Base-by-base conservation (phyloP, 2,113 vertebrate species). In the Paramormyrops kingsleyae region DNA sequence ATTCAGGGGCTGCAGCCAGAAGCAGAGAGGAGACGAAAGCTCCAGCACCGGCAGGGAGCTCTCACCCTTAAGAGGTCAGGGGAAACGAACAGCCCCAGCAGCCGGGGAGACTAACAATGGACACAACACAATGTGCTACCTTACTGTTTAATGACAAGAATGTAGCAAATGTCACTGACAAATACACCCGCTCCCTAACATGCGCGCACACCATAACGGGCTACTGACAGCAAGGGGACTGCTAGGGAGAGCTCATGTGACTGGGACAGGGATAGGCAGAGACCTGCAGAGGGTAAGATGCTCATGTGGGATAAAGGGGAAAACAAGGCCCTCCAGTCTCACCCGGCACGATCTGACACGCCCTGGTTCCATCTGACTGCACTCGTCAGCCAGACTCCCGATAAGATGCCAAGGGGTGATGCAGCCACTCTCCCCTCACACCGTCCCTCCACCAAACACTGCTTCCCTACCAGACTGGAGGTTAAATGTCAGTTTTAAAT, bases 321-420 rank as follows among this genome's bases (percentile, higher is more conserved):
- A 83, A 12, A 70, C 49, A 52, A 70, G 87, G 90, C 89, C 87
- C 80, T 70, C 49, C 83, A n/a, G n/a, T 27, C 88, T 88, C 90
- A 89, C 89, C 89, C 59, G 70, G 70, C 59, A 53, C 90, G 91
- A 91, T 91, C 89, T 88, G 44, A 56, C 24, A 89, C 9, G 84
- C 87, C 89, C 52, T 56, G 27, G 35, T 77, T 89, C 53, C 49
- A 44, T 52, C 46, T 52, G 83, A 84, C 90, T 80, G n/a, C 50
- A 87, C 17, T 35, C 42, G 39, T 85, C 90, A 88, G 66, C 19
- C 88, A n/a, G 31, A 35, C 24, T 27, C 42, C 47, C 31, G 35
- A 83, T 4, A 49, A 88, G 87, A 39, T 19, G 35, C 44, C 66
- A 56, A 15, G 24, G 90, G 24, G 15, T 46, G 21, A 9, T 10